phyloP scores from a whole-genome alignment of 2,797 vertebrate genomes.

The Petrocephalus schoutedeni region DNA sequence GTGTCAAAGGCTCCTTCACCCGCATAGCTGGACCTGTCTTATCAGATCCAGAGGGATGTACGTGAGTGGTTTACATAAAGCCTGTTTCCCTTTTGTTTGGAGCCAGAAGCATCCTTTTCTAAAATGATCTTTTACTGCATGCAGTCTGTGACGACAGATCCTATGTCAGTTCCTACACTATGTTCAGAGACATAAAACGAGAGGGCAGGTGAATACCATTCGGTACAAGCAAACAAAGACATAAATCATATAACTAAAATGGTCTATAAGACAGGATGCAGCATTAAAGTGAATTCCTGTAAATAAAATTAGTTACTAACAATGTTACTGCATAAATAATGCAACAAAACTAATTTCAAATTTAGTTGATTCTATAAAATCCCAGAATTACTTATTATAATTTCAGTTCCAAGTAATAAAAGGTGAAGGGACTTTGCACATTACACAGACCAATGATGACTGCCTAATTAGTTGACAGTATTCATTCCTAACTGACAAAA shows the following conservation, averaged over 20 bases:
- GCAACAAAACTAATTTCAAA: neutral
- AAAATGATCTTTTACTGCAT: slow-evolving; percentile 54
- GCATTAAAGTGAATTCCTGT: neutral
- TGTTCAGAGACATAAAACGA: slow-evolving; percentile 30
- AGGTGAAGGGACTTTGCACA: slow-evolving; percentile 68
- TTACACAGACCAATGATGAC: slow-evolving; percentile 68
- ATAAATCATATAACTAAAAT: neutral
- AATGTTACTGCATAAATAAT: slow-evolving; percentile 39
- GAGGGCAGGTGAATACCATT: neutral
- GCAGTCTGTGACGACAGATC: slow-evolving; percentile 32
- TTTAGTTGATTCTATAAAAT: neutral
- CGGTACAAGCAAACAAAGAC: neutral
- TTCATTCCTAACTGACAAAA: slow-evolving; percentile 75
- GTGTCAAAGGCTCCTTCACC: slow-evolving; percentile 77
- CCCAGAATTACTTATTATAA: slow-evolving; percentile 60
- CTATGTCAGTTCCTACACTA: slow-evolving; percentile 33
- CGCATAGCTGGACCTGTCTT: slow-evolving; percentile 73
- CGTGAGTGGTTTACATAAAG: slow-evolving; percentile 42
- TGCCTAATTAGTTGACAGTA: slow-evolving; percentile 78
- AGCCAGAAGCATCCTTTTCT: slow-evolving; percentile 76
- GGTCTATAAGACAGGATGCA: neutral
- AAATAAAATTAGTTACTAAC: slow-evolving; percentile 24
- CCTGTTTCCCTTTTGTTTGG: slow-evolving; percentile 49
- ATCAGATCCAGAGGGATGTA: slow-evolving; percentile 76
- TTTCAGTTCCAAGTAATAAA: slow-evolving; percentile 70